Evolutionary conservation across 2,113 vertebrate species (phyloP).

Genomic region (Strix uralensis): DNA sequence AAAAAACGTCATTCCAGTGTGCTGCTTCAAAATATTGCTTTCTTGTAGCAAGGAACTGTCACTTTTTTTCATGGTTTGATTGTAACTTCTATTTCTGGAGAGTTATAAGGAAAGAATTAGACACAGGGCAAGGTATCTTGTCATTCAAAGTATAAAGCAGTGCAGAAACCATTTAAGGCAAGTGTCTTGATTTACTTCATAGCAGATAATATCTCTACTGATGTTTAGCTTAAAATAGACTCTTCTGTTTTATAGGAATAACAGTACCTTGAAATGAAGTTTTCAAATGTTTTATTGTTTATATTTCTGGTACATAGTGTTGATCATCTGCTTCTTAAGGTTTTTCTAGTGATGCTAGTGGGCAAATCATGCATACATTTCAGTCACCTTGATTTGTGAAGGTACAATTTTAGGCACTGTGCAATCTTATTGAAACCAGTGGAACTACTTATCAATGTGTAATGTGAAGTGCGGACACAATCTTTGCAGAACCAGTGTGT

Average conservation of each 20-base stretch:
- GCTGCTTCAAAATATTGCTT: background rate
- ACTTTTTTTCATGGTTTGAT: background rate
- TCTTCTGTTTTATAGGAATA: background rate
- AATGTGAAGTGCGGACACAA: background rate
- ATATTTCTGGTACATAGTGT: background rate
- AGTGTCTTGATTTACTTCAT: background rate
- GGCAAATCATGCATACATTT: background rate
- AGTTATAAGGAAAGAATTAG: background rate
- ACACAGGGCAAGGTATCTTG: background rate
- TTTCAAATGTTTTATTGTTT: background rate
- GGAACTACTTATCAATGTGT: background rate
- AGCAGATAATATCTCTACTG: background rate
- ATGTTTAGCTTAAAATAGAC: background rate
- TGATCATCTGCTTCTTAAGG: background rate
- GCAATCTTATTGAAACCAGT: background rate
- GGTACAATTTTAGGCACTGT: background rate
- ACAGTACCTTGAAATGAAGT: background rate
- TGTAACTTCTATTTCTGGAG: background rate
- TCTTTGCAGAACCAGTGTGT: background rate
- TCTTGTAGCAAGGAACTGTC: background rate
- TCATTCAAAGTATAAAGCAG: background rate
- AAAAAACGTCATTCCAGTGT: background rate
- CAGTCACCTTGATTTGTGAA: background rate
- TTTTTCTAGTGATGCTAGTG: background rate
- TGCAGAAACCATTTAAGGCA: background rate